Conservation (phyloP, 2,797 vertebrate genomes). For the Manis crassicaudata region DNA sequence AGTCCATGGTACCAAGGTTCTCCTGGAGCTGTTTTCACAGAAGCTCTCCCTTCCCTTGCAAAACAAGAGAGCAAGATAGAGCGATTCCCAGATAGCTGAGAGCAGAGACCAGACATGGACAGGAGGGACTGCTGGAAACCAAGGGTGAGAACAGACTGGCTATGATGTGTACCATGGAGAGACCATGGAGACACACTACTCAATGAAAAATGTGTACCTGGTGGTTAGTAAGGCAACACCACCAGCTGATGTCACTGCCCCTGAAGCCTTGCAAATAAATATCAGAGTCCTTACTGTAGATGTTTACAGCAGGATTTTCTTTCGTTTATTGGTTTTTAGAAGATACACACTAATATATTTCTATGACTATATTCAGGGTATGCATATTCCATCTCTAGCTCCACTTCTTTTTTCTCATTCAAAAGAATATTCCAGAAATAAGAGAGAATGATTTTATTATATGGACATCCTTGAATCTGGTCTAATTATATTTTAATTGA, state of each 20-base stretch:
- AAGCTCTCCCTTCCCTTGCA: background rate
- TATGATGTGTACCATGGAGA: background rate
- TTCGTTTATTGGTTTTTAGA: background rate
- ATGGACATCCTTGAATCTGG: background rate
- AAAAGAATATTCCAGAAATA: background rate
- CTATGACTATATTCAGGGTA: background rate
- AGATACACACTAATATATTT: background rate
- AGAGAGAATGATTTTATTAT: background rate
- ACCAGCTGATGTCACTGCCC: accelerated
- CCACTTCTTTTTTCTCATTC: background rate
- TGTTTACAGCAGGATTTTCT: background rate
- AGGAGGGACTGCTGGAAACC: background rate
- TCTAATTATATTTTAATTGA: slow-evolving; percentile 41
- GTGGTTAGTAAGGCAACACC: background rate
- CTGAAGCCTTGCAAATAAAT: background rate
- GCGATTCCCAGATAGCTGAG: background rate
- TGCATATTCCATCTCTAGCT: background rate
- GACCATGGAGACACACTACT: background rate
- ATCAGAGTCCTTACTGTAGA: background rate
- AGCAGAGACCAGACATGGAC: background rate
- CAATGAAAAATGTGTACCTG: background rate
- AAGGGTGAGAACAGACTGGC: background rate
- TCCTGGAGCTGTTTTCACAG: background rate
- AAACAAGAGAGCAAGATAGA: background rate
- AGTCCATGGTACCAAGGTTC: background rate